These are phyloP conservation scores for Aphelocoma californica DNA, from an alignment of 2,797 vertebrate species.

Conservation along the genomic window DNA sequence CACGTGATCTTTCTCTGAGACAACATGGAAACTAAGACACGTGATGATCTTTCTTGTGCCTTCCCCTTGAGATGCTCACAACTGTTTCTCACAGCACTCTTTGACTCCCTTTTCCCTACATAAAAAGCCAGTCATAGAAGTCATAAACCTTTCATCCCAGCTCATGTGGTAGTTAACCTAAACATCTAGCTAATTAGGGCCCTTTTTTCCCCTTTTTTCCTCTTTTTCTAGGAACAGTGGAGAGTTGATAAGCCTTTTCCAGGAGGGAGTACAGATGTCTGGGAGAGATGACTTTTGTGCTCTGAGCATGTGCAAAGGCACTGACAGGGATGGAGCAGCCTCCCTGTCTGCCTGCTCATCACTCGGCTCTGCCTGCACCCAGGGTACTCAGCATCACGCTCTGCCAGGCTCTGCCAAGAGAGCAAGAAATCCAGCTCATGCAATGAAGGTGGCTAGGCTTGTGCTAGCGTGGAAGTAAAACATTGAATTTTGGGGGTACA, in stretches of 20 bases:
- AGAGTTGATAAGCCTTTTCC: not conserved
- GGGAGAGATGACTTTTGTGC: not conserved
- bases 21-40: constrained; percentile 8
- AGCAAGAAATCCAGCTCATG: not conserved
- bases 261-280: not conserved
- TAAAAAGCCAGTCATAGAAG: not conserved
- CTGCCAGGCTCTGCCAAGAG: not conserved
- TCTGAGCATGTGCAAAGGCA: not conserved
- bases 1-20: constrained; percentile 25
- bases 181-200: not conserved
- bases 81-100: not conserved
- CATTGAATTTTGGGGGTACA: not conserved
- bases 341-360: not conserved
- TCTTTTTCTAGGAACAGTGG: not conserved
- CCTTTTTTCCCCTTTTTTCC: accelerated
- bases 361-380: accelerated
- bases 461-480: not conserved
- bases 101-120: not conserved
- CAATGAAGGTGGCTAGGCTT: not conserved
- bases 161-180: not conserved
- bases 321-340: not conserved
- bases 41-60: not conserved
- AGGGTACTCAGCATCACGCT: not conserved
- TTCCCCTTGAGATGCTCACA: not conserved
- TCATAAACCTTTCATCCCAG: not conserved